phyloP scores from a whole-genome alignment of 2,797 vertebrate genomes.

The Acipenser oxyrinchus region DNA sequence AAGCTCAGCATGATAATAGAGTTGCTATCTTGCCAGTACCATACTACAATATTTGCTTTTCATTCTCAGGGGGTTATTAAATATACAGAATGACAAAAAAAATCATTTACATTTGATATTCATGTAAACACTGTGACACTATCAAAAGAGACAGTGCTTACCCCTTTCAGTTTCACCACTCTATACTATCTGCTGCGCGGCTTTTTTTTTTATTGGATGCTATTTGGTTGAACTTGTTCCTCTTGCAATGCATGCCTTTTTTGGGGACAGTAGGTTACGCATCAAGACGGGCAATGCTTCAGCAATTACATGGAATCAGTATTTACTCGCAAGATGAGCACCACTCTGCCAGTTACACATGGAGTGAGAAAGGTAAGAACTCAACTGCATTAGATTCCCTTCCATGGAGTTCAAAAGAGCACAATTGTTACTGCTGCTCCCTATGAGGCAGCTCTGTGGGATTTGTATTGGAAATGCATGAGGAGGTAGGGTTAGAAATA shows the following conservation, averaged over 20 bases:
- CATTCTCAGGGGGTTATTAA: no score
- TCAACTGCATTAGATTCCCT: conserved; percentile 8
- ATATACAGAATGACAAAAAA: no score
- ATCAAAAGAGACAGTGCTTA: not conserved
- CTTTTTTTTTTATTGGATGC: no score
- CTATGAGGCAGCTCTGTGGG: no score
- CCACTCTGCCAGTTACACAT: conserved; percentile 59
- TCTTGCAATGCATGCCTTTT: conserved; percentile 1
- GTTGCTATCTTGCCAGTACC: no score
- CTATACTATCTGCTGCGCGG: not conserved
- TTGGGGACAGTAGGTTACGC: conserved; percentile 59
- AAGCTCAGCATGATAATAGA: no score
- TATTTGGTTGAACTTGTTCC: not conserved
- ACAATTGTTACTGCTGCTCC: not conserved
- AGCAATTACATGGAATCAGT: conserved; percentile 79
- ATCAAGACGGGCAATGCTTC: conserved; percentile 79
- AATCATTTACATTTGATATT: no score
- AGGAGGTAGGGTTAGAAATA: no score
- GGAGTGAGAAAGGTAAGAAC: conserved; percentile 74
- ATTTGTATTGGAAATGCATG: no score
- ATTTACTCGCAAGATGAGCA: conserved; percentile 74
- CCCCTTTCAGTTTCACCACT: not conserved
- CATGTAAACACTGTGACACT: no score
- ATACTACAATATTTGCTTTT: no score
- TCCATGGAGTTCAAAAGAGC: not conserved